Percentiles rank a stretch among this genome's conserved stretches.
Conservation (phyloP, 1,140 invertebrate genomes). For the Bathynomus jamesi region DNA sequence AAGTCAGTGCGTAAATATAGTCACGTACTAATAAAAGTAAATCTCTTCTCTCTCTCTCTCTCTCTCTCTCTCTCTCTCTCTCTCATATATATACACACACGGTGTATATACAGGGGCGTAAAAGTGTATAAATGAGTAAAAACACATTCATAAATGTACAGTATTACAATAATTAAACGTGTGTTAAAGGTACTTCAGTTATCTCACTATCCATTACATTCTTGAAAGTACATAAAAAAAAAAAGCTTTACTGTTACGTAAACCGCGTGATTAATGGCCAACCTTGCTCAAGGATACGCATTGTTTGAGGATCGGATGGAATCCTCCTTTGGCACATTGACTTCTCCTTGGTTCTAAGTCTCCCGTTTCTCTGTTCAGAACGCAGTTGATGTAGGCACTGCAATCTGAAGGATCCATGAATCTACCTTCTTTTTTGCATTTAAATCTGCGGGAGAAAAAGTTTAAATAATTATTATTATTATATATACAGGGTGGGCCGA, state of each 20-base stretch:
- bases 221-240: not conserved
- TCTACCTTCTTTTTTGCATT: conserved; percentile 13
- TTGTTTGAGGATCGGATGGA: conserved; percentile 3
- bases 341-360: not conserved
- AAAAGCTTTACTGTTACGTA: not conserved
- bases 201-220: not conserved
- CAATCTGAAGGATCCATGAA: not conserved
- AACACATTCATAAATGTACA: not conserved
- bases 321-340: conserved; percentile 1
- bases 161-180: not conserved
- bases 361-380: conserved; percentile 2
- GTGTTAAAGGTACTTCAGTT: not conserved
- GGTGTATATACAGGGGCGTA: not conserved
- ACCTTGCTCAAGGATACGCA: conserved; percentile 8
- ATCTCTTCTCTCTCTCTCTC: too few species aligned
- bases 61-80: too few species aligned
- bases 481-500: too few species aligned
- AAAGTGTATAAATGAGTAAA: not conserved
- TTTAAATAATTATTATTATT: not conserved
- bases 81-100: conserved; percentile 3
- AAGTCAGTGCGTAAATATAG: not conserved
- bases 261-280: not conserved
- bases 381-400: conserved; percentile 8
- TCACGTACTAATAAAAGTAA: not conserved
- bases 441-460: not conserved